Evolutionary conservation across 2,113 vertebrate species (phyloP), one percentile per base, ranked within the genome.

Genomic region (Phodopus roborovskii): DNA sequence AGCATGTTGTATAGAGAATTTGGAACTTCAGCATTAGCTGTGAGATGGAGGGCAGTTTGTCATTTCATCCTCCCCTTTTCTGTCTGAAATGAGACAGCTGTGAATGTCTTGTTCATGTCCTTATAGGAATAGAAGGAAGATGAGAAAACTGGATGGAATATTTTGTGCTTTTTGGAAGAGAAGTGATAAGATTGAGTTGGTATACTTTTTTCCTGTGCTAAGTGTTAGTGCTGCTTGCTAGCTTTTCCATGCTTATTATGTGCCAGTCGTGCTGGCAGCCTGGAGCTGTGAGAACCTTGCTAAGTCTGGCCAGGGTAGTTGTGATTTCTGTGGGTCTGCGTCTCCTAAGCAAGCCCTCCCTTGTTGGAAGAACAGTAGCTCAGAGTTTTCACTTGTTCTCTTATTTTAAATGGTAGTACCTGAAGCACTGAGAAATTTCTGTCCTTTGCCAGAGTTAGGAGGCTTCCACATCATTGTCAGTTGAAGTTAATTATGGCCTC

Each of bases 201-300:
- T 95, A 53, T 60, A 17, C 71, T 93, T 96, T 91, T 83, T 83
- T 19, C 86, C 56, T 78, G 36, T 92, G 93, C 96, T 75, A 77
- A 90, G 92, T 91, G 96, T 92, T 96, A 92, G 83, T 97, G 90
- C 91, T 94, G 90, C 96, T 94, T 62, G 77, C 90, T 86, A 96
- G 96, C 92, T 97, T 92, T 91, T 77, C 95, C 85, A 77, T 92
- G 94, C 95, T 97, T 92, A 75, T n/a, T 92, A 78, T 39, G 94
- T 97, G 97, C 97, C 97, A 97, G 96, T 97, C 94, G 96, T 97
- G 75, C 83, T 97, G 97, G 97, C 97, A 97, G 96, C 82, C 73
- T 93, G 1, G 5, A 82, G 74, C 96, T 95, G 90, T 92, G 97
- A 96, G 97, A 96, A 93, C 73, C 84, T 85, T 84, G 94, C 17